phyloP scores from a whole-genome alignment of 2,888 invertebrate species.

The Brassicogethes aeneus region DNA sequence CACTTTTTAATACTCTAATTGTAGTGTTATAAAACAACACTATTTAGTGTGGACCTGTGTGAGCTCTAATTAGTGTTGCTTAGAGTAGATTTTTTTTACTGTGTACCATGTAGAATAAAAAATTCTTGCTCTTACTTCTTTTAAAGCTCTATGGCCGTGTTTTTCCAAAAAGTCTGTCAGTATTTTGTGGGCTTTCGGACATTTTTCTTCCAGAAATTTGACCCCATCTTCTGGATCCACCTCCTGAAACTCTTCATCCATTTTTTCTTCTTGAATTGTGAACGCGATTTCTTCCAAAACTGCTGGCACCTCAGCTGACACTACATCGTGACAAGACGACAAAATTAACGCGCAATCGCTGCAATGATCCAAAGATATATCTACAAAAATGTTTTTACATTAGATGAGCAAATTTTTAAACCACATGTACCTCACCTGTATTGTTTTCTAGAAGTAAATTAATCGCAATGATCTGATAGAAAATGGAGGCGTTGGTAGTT shows the following conservation, averaged over 20 bases:
- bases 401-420: too few relatives aligned
- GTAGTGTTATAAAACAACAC: too few relatives aligned
- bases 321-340: slow-evolving; percentile 56
- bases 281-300: slow-evolving; percentile 29
- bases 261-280: slow-evolving; percentile 28
- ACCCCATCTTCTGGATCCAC: slow-evolving; percentile 44
- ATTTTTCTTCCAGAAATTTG: slow-evolving; percentile 50
- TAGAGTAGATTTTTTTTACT: too few relatives aligned
- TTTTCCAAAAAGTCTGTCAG: slow-evolving; percentile 52
- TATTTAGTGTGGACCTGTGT: too few relatives aligned
- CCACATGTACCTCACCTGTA: too few relatives aligned
- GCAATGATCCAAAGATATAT: slow-evolving; percentile 52
- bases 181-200: slow-evolving; percentile 40
- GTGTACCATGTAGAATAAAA: too few relatives aligned
- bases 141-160: slow-evolving; percentile 63
- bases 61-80: too few relatives aligned
- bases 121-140: slow-evolving; percentile 53
- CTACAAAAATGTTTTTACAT: too few relatives aligned
- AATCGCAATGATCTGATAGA: slow-evolving; percentile 49
- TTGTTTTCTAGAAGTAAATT: slow-evolving; percentile 44
- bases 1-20: too few relatives aligned
- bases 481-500: slow-evolving; percentile 44
- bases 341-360: slow-evolving; percentile 61
- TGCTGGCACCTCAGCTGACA: slow-evolving; percentile 63
- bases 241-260: slow-evolving; percentile 42